Evolutionary conservation across 2,797 vertebrate species (phyloP).

Genomic region (Gadopsis bispinosus): DNA sequence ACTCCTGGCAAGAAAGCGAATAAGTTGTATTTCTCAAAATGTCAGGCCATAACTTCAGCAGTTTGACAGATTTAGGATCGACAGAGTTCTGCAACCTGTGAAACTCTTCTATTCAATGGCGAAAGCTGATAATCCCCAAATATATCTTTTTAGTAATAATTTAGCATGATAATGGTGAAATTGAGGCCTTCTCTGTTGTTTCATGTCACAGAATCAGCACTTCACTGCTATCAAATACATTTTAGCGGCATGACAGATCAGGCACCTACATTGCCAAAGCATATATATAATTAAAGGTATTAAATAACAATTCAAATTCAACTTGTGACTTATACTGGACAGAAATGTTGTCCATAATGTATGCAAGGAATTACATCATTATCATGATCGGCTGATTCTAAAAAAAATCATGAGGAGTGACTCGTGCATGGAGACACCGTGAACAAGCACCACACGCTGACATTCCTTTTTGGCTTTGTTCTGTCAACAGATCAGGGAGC

Average conservation of each 20-base stretch:
- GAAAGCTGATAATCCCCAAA: not conserved
- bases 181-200: not conserved
- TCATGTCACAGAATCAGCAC: not conserved
- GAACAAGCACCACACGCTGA: not conserved
- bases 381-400: not conserved
- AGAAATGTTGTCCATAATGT: too few relatives aligned
- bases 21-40: too few relatives aligned
- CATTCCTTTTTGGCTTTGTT: conserved; percentile 44
- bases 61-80: not conserved
- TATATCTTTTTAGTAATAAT: not conserved
- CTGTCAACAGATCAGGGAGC: conserved; percentile 91
- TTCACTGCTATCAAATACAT: too few relatives aligned
- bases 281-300: too few relatives aligned
- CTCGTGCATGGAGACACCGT: not conserved
- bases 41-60: too few relatives aligned
- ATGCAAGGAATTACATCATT: not conserved
- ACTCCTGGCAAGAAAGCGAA: not conserved
- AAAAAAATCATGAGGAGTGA: not conserved
- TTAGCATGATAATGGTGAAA: not conserved
- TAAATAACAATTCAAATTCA: too few relatives aligned
- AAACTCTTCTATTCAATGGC: not conserved
- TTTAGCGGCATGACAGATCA: too few relatives aligned
- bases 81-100: not conserved
- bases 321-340: too few relatives aligned
- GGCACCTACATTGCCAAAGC: too few relatives aligned